phyloP scores from a whole-genome alignment of 2,888 invertebrate genomes.

The Julus scanicus region DNA sequence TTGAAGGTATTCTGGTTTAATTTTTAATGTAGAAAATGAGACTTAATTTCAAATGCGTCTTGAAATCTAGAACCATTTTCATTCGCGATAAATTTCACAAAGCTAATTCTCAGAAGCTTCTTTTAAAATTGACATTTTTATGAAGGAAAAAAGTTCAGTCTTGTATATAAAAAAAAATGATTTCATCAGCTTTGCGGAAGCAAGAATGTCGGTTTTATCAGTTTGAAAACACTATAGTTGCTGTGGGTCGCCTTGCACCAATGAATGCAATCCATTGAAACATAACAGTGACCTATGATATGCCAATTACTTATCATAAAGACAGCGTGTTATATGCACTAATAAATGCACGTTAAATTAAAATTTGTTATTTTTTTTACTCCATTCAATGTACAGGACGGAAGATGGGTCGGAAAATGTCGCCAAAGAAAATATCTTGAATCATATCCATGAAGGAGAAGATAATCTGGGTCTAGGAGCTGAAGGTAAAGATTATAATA shows the following conservation, averaged over 20 bases:
- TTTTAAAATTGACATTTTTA: neutral
- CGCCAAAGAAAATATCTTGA: neutral
- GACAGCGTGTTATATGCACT: neutral
- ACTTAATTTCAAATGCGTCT: neutral
- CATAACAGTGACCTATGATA: neutral
- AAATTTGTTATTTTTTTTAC: neutral
- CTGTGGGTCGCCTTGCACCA: neutral
- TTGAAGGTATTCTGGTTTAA: no score
- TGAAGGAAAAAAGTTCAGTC: neutral
- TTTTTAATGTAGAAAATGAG: neutral
- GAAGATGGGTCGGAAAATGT: slow-evolving; percentile 18
- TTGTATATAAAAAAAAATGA: neutral
- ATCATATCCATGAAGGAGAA: slow-evolving; percentile 23
- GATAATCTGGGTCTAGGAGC: slow-evolving; percentile 48
- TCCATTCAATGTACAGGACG: neutral
- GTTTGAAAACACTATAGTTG: neutral
- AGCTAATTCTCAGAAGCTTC: neutral
- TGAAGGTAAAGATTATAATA: neutral
- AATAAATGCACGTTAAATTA: neutral
- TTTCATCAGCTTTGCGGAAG: neutral
- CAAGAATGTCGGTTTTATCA: neutral
- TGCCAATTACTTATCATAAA: neutral
- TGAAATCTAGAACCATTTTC: neutral
- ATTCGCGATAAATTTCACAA: neutral
- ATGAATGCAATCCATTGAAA: neutral